A percentile compares a stretch with the other conserved stretches of the same genome.
Conservation (phyloP, 2,113 vertebrate species). For the Pteropus alecto region DNA sequence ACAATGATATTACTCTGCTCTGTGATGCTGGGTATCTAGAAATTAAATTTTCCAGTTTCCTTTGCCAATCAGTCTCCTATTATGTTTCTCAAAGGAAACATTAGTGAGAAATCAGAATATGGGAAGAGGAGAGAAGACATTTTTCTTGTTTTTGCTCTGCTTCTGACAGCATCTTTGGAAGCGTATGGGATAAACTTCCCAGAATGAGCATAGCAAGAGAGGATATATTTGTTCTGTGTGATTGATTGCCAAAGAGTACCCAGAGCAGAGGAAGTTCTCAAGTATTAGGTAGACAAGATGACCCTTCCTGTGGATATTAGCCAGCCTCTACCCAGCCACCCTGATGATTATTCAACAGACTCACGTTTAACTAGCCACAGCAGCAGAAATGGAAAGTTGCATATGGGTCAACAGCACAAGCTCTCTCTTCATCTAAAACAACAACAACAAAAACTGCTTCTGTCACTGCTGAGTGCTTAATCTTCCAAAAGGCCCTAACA, state of each 20-base stretch:
- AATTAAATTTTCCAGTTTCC: not conserved
- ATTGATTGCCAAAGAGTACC: not conserved
- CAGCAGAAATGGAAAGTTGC: not conserved
- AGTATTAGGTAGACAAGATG: not conserved
- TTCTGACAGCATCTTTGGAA: not conserved
- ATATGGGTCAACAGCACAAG: not conserved
- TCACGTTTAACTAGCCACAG: not conserved
- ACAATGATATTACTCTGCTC: not conserved
- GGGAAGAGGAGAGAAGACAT: not conserved
- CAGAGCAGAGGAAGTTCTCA: not conserved
- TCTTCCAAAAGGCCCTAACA: not conserved
- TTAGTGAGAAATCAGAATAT: not conserved
- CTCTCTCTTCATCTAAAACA: not conserved
- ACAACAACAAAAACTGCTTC: not conserved
- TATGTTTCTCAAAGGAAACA: not conserved
- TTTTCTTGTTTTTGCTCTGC: not conserved
- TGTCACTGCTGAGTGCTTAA: not conserved
- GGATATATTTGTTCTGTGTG: not conserved
- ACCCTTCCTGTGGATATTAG: not conserved
- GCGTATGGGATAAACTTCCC: not conserved
- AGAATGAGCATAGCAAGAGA: not conserved
- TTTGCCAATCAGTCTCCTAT: not conserved
- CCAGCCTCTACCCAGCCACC: not conserved
- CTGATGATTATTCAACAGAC: not conserved
- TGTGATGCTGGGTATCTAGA: not conserved